A percentile compares a stretch with the other conserved stretches of the same genome.
phyloP scores from a whole-genome alignment of 2,113 vertebrate species.

The Chlamydotis undulata region DNA sequence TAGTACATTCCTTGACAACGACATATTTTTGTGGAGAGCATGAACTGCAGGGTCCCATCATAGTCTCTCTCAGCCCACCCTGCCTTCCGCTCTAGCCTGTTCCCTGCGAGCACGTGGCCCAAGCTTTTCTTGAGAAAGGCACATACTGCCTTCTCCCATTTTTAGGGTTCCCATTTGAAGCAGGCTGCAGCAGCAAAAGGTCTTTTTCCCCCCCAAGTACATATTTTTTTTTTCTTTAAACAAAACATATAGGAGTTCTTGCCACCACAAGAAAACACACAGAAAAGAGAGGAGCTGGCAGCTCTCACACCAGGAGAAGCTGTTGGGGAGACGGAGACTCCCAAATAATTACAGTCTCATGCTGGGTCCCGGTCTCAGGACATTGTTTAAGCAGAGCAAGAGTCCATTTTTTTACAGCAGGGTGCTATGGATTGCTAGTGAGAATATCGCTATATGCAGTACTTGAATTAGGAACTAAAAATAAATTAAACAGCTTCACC shows the following conservation, averaged over 20 bases:
- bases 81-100: fast-evolving
- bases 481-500: background rate
- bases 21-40: background rate
- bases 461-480: background rate
- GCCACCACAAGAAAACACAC: background rate
- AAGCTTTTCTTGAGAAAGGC: background rate
- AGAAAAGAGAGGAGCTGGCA: background rate
- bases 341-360: background rate
- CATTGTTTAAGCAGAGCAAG: background rate
- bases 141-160: background rate
- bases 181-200: background rate
- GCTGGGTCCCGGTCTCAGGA: background rate
- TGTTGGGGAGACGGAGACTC: background rate
- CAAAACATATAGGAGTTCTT: background rate
- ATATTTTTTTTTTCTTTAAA: background rate
- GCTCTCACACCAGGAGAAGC: background rate
- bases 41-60: background rate
- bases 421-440: background rate
- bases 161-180: background rate
- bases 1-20: background rate
- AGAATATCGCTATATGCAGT: background rate
- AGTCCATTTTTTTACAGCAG: background rate
- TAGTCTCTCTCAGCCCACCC: background rate
- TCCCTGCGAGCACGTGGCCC: fast-evolving
- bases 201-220: background rate